A percentile compares a stretch with the other conserved stretches of the same genome.
Conservation (phyloP, 92 coral and sea anemone species). For the Epizoanthus rinbou region DNA sequence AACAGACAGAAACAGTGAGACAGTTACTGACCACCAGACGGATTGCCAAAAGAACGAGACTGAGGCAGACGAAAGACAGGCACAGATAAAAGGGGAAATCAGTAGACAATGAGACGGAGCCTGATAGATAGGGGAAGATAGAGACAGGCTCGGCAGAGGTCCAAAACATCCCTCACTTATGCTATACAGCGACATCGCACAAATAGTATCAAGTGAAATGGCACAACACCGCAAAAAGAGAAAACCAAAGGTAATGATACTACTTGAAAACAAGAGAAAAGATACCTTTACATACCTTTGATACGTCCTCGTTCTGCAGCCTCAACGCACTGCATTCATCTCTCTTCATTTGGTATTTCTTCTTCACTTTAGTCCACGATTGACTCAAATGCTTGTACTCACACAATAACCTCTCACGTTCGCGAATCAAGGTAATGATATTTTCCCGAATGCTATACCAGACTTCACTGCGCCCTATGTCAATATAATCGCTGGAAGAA, state of each 20-base stretch:
- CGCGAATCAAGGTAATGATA: constrained; percentile 52
- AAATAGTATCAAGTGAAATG: too few relatives aligned
- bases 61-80: too few relatives aligned
- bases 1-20: too few relatives aligned
- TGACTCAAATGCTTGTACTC: constrained; percentile 47
- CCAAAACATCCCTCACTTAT: too few relatives aligned
- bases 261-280: background rate
- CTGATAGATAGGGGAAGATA: too few relatives aligned
- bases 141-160: too few relatives aligned
- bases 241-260: background rate
- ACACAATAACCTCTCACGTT: constrained; percentile 40
- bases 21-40: too few relatives aligned
- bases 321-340: constrained; percentile 17
- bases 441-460: constrained; percentile 47
- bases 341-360: constrained; percentile 6
- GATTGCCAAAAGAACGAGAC: too few relatives aligned
- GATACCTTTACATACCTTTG: constrained; percentile 12
- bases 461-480: background rate
- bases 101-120: too few relatives aligned
- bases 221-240: background rate
- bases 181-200: too few relatives aligned
- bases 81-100: too few relatives aligned
- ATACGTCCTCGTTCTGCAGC: background rate
- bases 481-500: constrained; percentile 41
- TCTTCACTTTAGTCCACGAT: constrained; percentile 36